Percentiles rank a stretch among this genome's conserved stretches.
phyloP scores from a whole-genome alignment of 1,140 invertebrate species.

The Hypothenemus hampei region DNA sequence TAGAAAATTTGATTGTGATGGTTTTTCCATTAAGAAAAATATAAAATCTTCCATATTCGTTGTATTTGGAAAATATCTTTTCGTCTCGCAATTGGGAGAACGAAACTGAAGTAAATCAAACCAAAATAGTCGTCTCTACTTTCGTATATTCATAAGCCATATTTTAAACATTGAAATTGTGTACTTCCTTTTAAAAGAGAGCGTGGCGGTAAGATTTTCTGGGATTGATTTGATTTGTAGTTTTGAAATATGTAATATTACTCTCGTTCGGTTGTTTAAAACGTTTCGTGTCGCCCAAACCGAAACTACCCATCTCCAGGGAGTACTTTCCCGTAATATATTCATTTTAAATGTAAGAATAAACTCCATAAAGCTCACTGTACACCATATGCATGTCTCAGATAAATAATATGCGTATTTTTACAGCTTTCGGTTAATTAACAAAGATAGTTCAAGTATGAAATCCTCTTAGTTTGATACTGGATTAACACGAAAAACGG shows the following conservation, averaged over 20 bases:
- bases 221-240: constrained; percentile 29
- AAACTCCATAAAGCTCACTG: constrained; percentile 26
- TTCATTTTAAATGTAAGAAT: constrained; percentile 23
- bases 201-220: constrained; percentile 24
- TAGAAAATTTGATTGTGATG: too few relatives aligned
- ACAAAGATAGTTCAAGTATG: too few relatives aligned
- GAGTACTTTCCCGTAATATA: constrained; percentile 24
- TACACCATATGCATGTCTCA: too few relatives aligned
- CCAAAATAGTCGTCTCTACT: constrained; percentile 17
- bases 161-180: constrained; percentile 28
- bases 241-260: constrained; percentile 29
- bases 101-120: constrained; percentile 24
- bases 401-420: too few relatives aligned
- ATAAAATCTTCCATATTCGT: constrained; percentile 19
- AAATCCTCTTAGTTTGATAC: too few relatives aligned
- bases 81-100: constrained; percentile 19
- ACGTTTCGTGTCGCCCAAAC: constrained; percentile 11
- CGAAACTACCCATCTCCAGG: constrained; percentile 23
- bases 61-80: constrained; percentile 8
- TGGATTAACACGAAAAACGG: too few relatives aligned
- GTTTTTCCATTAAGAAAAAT: constrained; percentile 21
- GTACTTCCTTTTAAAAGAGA: constrained; percentile 20
- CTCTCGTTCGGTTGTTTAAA: constrained; percentile 20
- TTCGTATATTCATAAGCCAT: constrained; percentile 24
- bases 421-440: too few relatives aligned